Base-by-base conservation (phyloP, 2,113 vertebrate genomes). In the Dromas ardeola region DNA sequence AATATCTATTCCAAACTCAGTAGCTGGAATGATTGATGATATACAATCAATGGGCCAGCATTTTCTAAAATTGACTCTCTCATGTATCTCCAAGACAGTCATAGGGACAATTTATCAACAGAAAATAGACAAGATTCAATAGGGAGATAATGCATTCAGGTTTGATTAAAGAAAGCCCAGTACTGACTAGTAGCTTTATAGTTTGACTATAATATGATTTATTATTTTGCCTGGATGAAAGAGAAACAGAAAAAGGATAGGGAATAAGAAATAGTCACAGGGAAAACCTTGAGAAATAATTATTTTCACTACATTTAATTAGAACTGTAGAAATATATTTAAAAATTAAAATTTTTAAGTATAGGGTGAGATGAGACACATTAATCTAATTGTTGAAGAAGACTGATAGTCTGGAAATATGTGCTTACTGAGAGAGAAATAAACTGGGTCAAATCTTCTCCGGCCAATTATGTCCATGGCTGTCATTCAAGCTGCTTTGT, bases 21-120 rank as follows among this genome's bases (percentile, higher is more conserved):
- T 29, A 66, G 30, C n/a, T 86, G 53, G n/a, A 73, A 73, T 90
- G 70, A 97, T 55, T 87, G 62, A 76, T 86, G 78, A 56, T 61
- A 40, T 30, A 12, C 53, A 93, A 82, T 43, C 62, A 61, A 50
- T 13, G n/a, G 26, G 7, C 34, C 61, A 85, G 86, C 76, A 66
- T 95, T 82, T 95, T 95, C 66, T 82, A 69, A 91, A 91, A 72
- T 10, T 87, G 19, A 52, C 70, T 93, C 55, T 72, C 62, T 93
- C 66, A 11, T 76, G 59, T 79, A 40, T 85, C 73, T 93, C 56
- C 76, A 49, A 90, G 69, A 84, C 56, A 67, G 42, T 74, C 42
- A 36, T 23, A 59, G 56, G 18, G 36, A 61, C 40, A 82, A 72
- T 94, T 84, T 72, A 87, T 79, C 61, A 94, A 58, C 34, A 72